Conservation (phyloP, 2,888 invertebrate genomes). For the Suillia variegata region DNA sequence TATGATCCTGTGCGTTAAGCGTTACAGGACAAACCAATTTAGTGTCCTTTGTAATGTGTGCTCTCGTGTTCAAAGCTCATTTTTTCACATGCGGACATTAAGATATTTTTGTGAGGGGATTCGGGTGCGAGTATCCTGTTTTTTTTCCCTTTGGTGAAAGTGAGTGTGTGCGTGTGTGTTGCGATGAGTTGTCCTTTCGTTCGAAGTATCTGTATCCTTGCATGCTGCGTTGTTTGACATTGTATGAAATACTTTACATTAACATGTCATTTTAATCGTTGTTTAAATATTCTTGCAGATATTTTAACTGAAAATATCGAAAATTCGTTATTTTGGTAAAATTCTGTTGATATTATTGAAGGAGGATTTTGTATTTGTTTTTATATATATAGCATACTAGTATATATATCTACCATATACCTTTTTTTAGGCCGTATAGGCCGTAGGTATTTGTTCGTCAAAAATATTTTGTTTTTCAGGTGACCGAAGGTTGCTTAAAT, state of each 20-base stretch:
- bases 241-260: not conserved
- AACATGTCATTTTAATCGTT: not conserved
- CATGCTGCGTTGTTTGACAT: not conserved
- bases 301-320: too few relatives aligned
- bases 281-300: too few relatives aligned
- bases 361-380: too few relatives aligned
- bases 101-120: not conserved
- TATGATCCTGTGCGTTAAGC: slow-evolving; percentile 15
- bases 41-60: slow-evolving; percentile 46
- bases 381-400: too few relatives aligned
- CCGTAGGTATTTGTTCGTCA: too few relatives aligned
- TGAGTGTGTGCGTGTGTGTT: slow-evolving; percentile 1
- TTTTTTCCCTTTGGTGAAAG: slow-evolving; percentile 9
- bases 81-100: slow-evolving; percentile 25
- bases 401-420: too few relatives aligned
- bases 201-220: not conserved
- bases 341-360: too few relatives aligned
- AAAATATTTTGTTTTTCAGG: too few relatives aligned
- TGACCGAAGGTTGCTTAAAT: too few relatives aligned
- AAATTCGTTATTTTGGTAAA: too few relatives aligned
- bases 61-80: slow-evolving; percentile 55
- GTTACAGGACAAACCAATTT: slow-evolving; percentile 48
- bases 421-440: too few relatives aligned
- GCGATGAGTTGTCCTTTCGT: not conserved
- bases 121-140: not conserved